A percentile compares a stretch with the other conserved stretches of the same genome.
phyloP scores from a whole-genome alignment of 2,797 vertebrate genomes.

The Rhynchotus rufescens region DNA sequence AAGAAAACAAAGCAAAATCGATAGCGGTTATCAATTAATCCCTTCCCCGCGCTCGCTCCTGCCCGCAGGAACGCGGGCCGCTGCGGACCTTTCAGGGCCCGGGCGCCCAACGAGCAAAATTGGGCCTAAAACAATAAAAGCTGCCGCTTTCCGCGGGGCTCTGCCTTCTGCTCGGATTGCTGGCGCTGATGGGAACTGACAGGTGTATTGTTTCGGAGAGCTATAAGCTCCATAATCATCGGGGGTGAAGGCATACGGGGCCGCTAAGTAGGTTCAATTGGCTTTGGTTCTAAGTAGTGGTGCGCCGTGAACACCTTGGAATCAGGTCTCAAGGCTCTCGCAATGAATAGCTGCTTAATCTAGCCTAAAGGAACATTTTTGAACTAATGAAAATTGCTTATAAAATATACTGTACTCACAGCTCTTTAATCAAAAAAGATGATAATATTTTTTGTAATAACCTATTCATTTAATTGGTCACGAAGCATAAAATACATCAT shows the following conservation, averaged over 20 bases:
- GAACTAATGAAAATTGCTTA: conserved; percentile 98
- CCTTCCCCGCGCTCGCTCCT: conserved; percentile 82
- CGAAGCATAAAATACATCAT: conserved; percentile 98
- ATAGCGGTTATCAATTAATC: conserved; percentile 87
- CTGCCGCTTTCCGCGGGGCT: conserved; percentile 87
- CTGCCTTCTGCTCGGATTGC: conserved; percentile 94
- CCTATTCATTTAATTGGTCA: conserved; percentile 99
- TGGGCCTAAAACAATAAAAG: conserved; percentile 90
- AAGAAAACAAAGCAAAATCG: conserved; percentile 66
- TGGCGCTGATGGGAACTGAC: conserved; percentile 93
- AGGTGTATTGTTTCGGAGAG: conserved; percentile 98
- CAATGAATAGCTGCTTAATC: conserved; percentile 95
- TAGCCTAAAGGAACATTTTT: conserved; percentile 95
- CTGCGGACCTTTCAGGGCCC: conserved; percentile 85
- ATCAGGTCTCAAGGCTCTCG: conserved; percentile 88
- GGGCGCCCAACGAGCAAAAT: conserved; percentile 87
- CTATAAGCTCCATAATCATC: conserved; percentile 96
- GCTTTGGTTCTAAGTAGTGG: conserved; percentile 98
- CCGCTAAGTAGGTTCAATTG: conserved; percentile 98
- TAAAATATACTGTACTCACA: conserved; percentile 98
- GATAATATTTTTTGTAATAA: conserved; percentile 93
- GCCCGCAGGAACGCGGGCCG: conserved; percentile 83
- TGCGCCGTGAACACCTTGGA: conserved; percentile 92
- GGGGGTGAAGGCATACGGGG: conserved; percentile 92
- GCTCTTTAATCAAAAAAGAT: conserved; percentile 99